Percentiles rank a stretch among this genome's conserved stretches.
Conservation (phyloP, 23 tunicate genomes). For the Pegea sp. region DNA sequence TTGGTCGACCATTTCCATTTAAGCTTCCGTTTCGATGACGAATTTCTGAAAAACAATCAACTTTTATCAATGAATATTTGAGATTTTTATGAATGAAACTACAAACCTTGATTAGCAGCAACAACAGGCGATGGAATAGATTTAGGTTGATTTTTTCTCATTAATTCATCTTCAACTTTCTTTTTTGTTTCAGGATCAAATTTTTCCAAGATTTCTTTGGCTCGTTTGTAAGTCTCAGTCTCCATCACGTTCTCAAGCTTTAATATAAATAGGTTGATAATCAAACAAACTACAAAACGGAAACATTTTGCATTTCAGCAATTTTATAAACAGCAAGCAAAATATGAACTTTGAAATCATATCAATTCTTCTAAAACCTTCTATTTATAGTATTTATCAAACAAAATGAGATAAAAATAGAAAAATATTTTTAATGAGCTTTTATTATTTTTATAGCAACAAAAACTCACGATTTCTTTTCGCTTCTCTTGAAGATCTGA, state of each 20-base stretch:
- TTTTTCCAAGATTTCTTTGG: slow-evolving; percentile 81
- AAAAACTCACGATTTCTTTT: too few species aligned
- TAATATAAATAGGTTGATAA: too few species aligned
- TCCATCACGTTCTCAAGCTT: slow-evolving; percentile 99
- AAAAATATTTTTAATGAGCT: too few species aligned
- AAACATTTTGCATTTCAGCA: too few species aligned
- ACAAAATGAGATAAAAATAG: too few species aligned
- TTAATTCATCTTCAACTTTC: slow-evolving; percentile 65
- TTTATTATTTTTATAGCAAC: too few species aligned
- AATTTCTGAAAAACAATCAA: slow-evolving; percentile 1
- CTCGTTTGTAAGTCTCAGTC: slow-evolving; percentile 95
- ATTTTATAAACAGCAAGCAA: too few species aligned
- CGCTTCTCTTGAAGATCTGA: too few species aligned
- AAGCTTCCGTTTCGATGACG: slow-evolving; percentile 2
- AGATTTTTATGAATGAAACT: background rate
- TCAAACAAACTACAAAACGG: too few species aligned
- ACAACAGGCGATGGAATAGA: slow-evolving; percentile 11
- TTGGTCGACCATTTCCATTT: background rate
- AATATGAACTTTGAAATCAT: too few species aligned
- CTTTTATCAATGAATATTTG: background rate
- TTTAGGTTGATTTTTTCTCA: slow-evolving; percentile 13
- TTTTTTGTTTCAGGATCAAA: slow-evolving; percentile 93
- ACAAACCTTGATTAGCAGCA: slow-evolving; percentile 2
- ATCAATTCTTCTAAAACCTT: too few species aligned
- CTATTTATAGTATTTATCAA: too few species aligned